Evolutionary conservation across 2,888 invertebrate genomes (phyloP).

Genomic region (Spilosoma lubricipeda): DNA sequence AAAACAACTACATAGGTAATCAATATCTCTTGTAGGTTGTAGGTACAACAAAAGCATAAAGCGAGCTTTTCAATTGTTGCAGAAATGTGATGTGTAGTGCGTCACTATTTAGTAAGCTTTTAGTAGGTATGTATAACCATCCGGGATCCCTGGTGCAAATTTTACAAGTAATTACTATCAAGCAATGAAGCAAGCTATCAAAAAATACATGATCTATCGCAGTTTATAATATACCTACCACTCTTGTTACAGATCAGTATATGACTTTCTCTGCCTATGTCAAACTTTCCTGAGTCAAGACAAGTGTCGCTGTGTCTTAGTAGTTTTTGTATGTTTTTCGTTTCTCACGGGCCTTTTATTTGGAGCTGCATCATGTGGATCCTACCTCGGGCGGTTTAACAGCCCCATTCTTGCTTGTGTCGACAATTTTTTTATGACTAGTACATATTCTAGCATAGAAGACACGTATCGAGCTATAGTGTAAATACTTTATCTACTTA

Average conservation of each 20-base stretch:
- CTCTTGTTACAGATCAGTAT: constrained; percentile 69
- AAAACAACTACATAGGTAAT: no score
- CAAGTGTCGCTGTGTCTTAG: constrained; percentile 59
- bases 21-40: neutral
- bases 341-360: constrained; percentile 70
- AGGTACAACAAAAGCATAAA: neutral
- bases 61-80: neutral
- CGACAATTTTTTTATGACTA: constrained; percentile 70
- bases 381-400: constrained; percentile 70
- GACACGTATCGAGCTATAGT: constrained; percentile 66
- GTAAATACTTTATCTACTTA: constrained; percentile 26
- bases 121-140: no score
- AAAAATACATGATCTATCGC: no score
- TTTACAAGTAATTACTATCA: no score
- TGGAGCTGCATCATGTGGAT: constrained; percentile 76
- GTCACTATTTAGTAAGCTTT: no score
- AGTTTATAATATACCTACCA: constrained; percentile 1
- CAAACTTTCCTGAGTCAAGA: constrained; percentile 65
- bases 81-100: neutral
- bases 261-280: constrained; percentile 68
- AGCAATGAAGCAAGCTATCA: no score
- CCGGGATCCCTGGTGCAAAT: no score
- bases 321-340: constrained; percentile 52
- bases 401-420: constrained; percentile 76
- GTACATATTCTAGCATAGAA: constrained; percentile 57